Conservation (phyloP, 2,113 vertebrate species). For the Stegastes partitus region DNA sequence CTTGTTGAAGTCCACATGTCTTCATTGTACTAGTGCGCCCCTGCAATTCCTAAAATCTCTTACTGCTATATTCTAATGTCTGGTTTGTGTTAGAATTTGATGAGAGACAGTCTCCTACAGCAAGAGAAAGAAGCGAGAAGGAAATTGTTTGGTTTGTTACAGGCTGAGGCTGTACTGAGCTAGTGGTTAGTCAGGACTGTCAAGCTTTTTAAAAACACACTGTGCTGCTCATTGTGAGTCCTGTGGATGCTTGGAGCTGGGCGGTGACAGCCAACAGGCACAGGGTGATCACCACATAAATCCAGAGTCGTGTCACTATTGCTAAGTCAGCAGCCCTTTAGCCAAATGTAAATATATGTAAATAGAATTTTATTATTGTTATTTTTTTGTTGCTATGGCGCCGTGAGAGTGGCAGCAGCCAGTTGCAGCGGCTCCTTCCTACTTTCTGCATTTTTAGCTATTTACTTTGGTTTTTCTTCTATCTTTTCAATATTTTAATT, state of each 20-base stretch:
- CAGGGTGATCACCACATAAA: neutral
- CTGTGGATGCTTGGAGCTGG: neutral
- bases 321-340: neutral
- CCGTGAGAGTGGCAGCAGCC: too few relatives aligned
- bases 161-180: neutral
- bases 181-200: neutral
- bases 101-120: neutral
- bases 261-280: neutral
- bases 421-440: too few relatives aligned
- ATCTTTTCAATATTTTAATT: too few relatives aligned
- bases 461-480: too few relatives aligned
- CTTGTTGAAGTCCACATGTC: neutral
- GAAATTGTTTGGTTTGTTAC: neutral
- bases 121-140: neutral
- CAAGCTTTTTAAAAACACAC: neutral
- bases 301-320: too few relatives aligned
- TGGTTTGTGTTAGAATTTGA: neutral
- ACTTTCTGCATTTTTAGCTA: too few relatives aligned
- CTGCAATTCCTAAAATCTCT: neutral
- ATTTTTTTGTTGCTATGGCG: too few relatives aligned
- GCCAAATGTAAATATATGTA: neutral
- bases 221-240: conserved; percentile 7
- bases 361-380: too few relatives aligned
- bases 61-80: neutral
- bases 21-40: neutral